Evolutionary conservation across 2,113 vertebrate genomes (phyloP), one percentile per base, ranked within the genome.

Genomic region (Aphyosemion australe): DNA sequence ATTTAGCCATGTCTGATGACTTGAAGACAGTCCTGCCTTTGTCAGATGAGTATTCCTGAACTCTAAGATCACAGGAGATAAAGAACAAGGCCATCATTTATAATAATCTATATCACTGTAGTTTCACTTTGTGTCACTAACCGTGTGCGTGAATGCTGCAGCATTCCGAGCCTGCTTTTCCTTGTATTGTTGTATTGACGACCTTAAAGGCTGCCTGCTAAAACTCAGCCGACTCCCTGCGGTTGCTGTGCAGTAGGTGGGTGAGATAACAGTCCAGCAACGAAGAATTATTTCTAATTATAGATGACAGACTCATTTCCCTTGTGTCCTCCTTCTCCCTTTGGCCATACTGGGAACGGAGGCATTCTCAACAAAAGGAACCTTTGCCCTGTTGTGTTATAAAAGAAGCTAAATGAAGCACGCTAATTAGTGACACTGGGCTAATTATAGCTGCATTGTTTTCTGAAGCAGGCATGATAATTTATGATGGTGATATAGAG

Each of bases 241-340:
- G 32, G 46, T 74, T 47, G 4, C 68, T 72, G 55, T 72, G 61
- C 65, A n/a, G 82, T 62, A 46, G 51, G 71, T 65, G 65, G 43
- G 20, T 43, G 55, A 80, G 65, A 76, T 78, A 80, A 78, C 49
- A 71, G 72, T 67, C 61, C 53, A 39, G 72, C 69, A 61, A 34
- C 73, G 69, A 65, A 78, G 71, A 78, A 76, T 63, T 55, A 63
- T 66, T 83, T 84, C 84, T 88, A 84, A 84, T 86, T 81, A 86
- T 77, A 88, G 82, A 81, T 66, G 81, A 73, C 43, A 74, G 42
- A 60, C 26, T 83, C 63, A 55, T 72, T 72, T 76, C 74, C 65
- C 61, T 57, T 43, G 70, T 0, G 37, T 74, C 78, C 62, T 72
- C 67, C 77, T 84, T 73, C 84, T 80, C 74, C 81, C 80, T 71